A percentile compares a stretch with the other conserved stretches of the same genome.
Evolutionary conservation across 2,113 vertebrate genomes (phyloP).

Genomic region (Gobiocypris rarus): DNA sequence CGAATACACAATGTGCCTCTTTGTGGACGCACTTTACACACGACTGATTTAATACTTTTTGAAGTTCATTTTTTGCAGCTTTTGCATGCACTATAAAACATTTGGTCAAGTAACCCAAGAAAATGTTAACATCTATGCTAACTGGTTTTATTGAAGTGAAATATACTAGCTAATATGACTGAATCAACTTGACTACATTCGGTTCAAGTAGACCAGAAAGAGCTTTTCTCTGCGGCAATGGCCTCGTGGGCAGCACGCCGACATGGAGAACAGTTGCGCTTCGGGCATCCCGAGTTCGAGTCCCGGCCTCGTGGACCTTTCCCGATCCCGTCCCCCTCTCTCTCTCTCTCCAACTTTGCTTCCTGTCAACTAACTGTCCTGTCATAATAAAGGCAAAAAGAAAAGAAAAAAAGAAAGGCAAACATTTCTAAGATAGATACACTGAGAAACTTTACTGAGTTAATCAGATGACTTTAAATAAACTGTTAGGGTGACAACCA

Average conservation of each 20-base stretch:
- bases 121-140: background rate
- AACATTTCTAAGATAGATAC: background rate
- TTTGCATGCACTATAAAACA: background rate
- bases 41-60: background rate
- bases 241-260: too few species aligned
- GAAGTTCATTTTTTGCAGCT: background rate
- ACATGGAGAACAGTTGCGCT: too few species aligned
- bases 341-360: too few species aligned
- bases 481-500: background rate
- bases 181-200: background rate
- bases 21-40: background rate
- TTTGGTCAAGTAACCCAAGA: background rate
- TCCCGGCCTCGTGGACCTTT: too few species aligned
- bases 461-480: background rate
- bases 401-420: too few species aligned
- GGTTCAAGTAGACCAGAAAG: background rate
- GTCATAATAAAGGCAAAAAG: too few species aligned
- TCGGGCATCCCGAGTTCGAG: too few species aligned
- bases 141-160: background rate
- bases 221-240: background rate
- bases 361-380: too few species aligned
- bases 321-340: too few species aligned
- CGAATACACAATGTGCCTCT: conserved; percentile 1
- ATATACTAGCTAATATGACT: background rate
- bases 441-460: background rate